phyloP scores from a whole-genome alignment of 2,888 invertebrate species.

The Mythimna pallens region DNA sequence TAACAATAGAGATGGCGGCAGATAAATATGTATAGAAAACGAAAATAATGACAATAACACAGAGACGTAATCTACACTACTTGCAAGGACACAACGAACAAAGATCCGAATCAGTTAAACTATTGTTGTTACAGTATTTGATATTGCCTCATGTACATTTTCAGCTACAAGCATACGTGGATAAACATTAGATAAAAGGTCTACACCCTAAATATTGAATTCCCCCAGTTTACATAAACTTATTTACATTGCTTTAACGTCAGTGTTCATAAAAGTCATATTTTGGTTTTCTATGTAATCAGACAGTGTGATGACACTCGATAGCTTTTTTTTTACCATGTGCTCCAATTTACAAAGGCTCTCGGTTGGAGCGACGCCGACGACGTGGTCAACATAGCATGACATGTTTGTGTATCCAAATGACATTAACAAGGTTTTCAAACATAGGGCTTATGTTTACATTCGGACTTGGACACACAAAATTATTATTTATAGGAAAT shows the following conservation, averaged over 20 bases:
- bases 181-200: conserved; percentile 22
- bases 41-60: neutral
- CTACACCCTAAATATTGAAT: conserved; percentile 15
- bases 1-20: neutral
- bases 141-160: neutral
- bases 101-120: neutral
- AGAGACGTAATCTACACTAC: neutral
- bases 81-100: neutral
- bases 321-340: conserved; percentile 13
- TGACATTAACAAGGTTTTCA: conserved; percentile 16
- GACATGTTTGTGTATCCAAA: conserved; percentile 33
- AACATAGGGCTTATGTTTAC: conserved; percentile 5
- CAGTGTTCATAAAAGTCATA: neutral
- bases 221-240: conserved; percentile 15
- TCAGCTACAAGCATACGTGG: conserved; percentile 7
- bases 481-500: no score
- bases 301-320: conserved; percentile 6
- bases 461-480: neutral
- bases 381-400: conserved; percentile 25
- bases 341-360: conserved; percentile 12
- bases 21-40: neutral
- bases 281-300: conserved; percentile 31
- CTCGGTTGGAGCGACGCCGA: neutral
- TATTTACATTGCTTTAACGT: conserved; percentile 12
- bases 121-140: neutral